These are phyloP conservation scores for Holotrichia oblita DNA, from an alignment of 1,140 invertebrate species.

Conservation along the genomic window DNA sequence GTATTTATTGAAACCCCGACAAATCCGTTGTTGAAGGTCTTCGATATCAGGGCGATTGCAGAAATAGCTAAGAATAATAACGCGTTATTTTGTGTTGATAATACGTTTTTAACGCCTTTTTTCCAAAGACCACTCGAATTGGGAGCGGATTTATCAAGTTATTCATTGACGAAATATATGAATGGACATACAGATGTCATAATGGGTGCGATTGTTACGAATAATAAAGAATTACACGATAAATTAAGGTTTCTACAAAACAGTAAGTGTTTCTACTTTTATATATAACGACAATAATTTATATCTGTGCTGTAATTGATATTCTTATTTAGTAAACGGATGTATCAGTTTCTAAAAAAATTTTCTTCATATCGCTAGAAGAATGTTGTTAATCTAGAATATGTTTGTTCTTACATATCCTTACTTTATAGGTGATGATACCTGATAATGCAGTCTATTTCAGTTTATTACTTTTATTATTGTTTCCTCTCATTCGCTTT, in stretches of 20 bases:
- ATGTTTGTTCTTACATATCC: no score
- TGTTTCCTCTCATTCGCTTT: no score
- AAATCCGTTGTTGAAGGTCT: slow-evolving; percentile 94
- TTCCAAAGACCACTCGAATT: slow-evolving; percentile 91
- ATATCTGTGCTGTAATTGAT: no score
- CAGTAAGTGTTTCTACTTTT: slow-evolving; percentile 64
- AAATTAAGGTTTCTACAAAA: slow-evolving; percentile 90
- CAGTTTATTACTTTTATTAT: no score
- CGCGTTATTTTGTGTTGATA: slow-evolving; percentile 92
- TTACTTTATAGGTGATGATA: no score
- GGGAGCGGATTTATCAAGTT: slow-evolving; percentile 92
- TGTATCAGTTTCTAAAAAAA: no score
- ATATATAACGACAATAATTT: no score
- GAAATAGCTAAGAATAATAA: slow-evolving; percentile 69
- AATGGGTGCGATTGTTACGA: slow-evolving; percentile 90
- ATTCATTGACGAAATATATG: slow-evolving; percentile 98
- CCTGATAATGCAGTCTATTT: no score
- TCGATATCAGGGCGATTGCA: slow-evolving; percentile 84
- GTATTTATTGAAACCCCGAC: slow-evolving; percentile 98
- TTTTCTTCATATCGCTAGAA: no score
- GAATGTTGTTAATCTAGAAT: no score
- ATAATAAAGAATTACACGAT: slow-evolving; percentile 75
- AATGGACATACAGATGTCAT: slow-evolving; percentile 98
- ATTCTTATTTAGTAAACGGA: no score
- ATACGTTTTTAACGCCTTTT: slow-evolving; percentile 96